These are phyloP conservation scores for Pangasianodon gigas DNA, from an alignment of 2,113 vertebrate genomes.

Conservation along the genomic window DNA sequence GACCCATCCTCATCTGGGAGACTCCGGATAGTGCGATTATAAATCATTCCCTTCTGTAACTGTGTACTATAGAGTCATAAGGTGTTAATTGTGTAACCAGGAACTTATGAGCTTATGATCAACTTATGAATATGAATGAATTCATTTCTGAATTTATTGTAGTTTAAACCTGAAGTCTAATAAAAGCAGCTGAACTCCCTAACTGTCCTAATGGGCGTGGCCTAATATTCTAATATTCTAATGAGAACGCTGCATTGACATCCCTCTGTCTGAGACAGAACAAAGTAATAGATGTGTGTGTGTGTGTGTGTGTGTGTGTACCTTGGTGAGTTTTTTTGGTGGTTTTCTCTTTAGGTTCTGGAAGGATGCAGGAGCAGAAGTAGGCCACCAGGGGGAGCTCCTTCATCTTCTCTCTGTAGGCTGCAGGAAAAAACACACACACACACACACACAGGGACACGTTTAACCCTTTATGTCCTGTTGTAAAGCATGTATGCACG, in stretches of 20 bases:
- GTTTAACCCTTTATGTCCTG: not conserved
- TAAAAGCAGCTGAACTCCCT: not conserved
- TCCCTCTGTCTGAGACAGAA: not conserved
- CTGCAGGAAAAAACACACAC: conserved; percentile 65
- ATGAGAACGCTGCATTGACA: not conserved
- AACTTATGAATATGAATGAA: too few relatives aligned
- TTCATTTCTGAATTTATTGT: too few relatives aligned
- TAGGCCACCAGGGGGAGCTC: conserved; percentile 86
- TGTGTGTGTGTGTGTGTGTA: conserved; percentile 51
- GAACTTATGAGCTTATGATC: too few relatives aligned
- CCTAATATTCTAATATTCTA: not conserved
- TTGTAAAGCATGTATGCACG: not conserved
- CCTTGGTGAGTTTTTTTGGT: conserved; percentile 85
- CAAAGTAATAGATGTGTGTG: not conserved
- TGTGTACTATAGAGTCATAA: too few relatives aligned
- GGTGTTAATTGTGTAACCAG: too few relatives aligned
- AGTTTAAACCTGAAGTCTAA: too few relatives aligned
- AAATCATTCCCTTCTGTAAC: too few relatives aligned
- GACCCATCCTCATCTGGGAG: too few relatives aligned
- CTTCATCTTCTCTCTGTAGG: conserved; percentile 92
- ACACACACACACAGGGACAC: not conserved
- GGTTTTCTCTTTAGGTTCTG: conserved; percentile 66
- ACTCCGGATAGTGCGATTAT: too few relatives aligned
- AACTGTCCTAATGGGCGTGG: not conserved
- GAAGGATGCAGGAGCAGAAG: conserved; percentile 59